Percentiles rank a stretch among this genome's conserved stretches.
These are phyloP conservation scores for Drosophila pseudoobscura DNA, from an alignment of 1,140 invertebrate genomes.

Conservation along the genomic window DNA sequence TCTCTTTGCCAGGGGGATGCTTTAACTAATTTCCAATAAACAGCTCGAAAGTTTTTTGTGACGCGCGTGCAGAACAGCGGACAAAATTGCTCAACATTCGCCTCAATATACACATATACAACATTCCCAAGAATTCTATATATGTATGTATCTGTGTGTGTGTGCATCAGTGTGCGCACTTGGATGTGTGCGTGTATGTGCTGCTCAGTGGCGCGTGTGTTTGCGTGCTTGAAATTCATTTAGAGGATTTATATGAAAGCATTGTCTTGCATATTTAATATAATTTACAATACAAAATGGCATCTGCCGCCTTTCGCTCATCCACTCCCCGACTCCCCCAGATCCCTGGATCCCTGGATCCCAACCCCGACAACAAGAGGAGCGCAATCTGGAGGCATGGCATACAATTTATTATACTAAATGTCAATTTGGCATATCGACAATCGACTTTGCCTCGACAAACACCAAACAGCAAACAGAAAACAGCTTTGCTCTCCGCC, in stretches of 20 bases:
- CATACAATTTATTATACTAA: constrained; percentile 76
- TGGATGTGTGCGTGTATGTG: constrained; percentile 6
- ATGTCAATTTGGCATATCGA: constrained; percentile 74
- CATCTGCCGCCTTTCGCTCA: constrained; percentile 25
- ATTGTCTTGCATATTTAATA: constrained; percentile 80
- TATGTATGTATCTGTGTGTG: constrained; percentile 16
- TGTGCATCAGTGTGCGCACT: constrained; percentile 5
- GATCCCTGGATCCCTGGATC: constrained; percentile 13
- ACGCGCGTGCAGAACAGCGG: constrained; percentile 52
- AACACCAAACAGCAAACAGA: constrained; percentile 41
- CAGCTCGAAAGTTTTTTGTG: constrained; percentile 61
- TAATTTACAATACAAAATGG: constrained; percentile 68
- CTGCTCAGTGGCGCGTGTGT: constrained; percentile 70
- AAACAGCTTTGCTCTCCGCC: constrained; percentile 22
- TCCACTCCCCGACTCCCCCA: constrained; percentile 2
- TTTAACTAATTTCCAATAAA: constrained; percentile 77
- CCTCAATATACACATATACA: constrained; percentile 29
- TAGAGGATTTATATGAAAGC: constrained; percentile 77
- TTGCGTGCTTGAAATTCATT: constrained; percentile 80
- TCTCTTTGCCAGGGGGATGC: constrained; percentile 27
- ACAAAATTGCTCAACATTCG: constrained; percentile 48
- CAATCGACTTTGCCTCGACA: constrained; percentile 62
- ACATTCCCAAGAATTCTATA: too few species aligned
- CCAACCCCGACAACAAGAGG: constrained; percentile 18
- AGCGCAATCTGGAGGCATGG: constrained; percentile 36